Conservation (phyloP, 1,140 invertebrate species). For the Macrocentrus cingulum region DNA sequence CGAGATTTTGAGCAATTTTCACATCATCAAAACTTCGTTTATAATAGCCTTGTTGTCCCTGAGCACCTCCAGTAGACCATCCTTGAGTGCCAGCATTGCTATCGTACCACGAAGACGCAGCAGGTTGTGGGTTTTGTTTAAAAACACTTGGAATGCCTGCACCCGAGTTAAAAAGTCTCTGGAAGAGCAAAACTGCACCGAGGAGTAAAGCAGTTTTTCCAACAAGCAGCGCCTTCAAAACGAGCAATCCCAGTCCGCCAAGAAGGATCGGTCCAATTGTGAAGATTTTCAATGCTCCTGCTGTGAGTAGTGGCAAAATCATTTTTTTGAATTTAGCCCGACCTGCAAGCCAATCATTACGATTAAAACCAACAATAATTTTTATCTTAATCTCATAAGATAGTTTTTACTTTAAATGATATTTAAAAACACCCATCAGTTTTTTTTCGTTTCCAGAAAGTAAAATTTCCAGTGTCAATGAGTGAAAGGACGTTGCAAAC, state of each 20-base stretch:
- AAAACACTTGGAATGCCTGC: slow-evolving; percentile 44
- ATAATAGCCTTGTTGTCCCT: slow-evolving; percentile 55
- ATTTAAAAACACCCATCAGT: too few relatives aligned
- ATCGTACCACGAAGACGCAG: slow-evolving; percentile 39
- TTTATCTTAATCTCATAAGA: not conserved
- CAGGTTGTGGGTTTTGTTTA: slow-evolving; percentile 37
- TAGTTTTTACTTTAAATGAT: not conserved
- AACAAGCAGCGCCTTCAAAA: slow-evolving; percentile 73
- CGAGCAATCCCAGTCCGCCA: slow-evolving; percentile 69
- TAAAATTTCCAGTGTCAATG: not conserved
- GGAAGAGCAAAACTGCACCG: slow-evolving; percentile 67
- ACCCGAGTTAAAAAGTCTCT: slow-evolving; percentile 64
- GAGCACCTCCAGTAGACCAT: slow-evolving; percentile 53
- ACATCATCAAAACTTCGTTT: slow-evolving; percentile 58
- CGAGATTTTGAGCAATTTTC: slow-evolving; percentile 63
- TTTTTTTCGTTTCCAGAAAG: too few relatives aligned
- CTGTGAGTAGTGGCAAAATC: slow-evolving; percentile 65
- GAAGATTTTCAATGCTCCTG: slow-evolving; percentile 69
- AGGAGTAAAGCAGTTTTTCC: slow-evolving; percentile 75
- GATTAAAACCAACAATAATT: not conserved
- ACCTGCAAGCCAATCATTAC: slow-evolving; percentile 54
- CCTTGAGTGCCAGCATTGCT: slow-evolving; percentile 42
- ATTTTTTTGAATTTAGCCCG: slow-evolving; percentile 75
- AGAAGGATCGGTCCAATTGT: slow-evolving; percentile 69
- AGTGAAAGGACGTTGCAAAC: not conserved